Percentiles rank a stretch among this genome's conserved stretches.
phyloP scores from a whole-genome alignment of 2,888 invertebrate species.

The Mesoligia furuncula region DNA sequence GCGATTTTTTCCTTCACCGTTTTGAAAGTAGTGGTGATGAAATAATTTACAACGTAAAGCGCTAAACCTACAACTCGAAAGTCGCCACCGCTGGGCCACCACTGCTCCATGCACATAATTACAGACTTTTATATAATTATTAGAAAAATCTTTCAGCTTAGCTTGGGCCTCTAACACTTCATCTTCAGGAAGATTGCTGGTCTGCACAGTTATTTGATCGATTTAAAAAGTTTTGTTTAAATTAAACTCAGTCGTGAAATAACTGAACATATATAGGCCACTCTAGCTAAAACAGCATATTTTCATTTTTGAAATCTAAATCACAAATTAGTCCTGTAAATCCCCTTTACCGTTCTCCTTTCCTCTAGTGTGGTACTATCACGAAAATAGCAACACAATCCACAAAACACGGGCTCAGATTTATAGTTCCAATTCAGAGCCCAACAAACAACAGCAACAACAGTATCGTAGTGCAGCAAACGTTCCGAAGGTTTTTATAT shows the following conservation, averaged over 20 bases:
- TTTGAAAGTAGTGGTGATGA: not conserved
- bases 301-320: not conserved
- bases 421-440: slow-evolving; percentile 33
- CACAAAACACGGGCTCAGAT: slow-evolving; percentile 18
- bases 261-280: not conserved
- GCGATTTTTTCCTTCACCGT: not conserved
- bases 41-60: not conserved
- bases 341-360: not conserved
- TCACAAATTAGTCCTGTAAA: not conserved
- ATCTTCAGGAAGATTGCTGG: not conserved
- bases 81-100: not conserved
- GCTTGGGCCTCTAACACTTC: not conserved
- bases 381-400: slow-evolving; percentile 17
- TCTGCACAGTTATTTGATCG: not conserved
- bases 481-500: slow-evolving; percentile 21
- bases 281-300: not conserved
- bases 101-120: not conserved
- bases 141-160: not conserved
- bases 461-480: slow-evolving; percentile 1
- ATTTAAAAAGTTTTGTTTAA: not conserved
- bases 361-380: not conserved
- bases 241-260: not conserved
- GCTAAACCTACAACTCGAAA: too few relatives aligned
- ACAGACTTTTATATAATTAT: not conserved
- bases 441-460: too few relatives aligned